Evolutionary conservation across 2,113 vertebrate genomes (phyloP), one percentile per base, ranked within the genome.

Genomic region (Globicephala melas): DNA sequence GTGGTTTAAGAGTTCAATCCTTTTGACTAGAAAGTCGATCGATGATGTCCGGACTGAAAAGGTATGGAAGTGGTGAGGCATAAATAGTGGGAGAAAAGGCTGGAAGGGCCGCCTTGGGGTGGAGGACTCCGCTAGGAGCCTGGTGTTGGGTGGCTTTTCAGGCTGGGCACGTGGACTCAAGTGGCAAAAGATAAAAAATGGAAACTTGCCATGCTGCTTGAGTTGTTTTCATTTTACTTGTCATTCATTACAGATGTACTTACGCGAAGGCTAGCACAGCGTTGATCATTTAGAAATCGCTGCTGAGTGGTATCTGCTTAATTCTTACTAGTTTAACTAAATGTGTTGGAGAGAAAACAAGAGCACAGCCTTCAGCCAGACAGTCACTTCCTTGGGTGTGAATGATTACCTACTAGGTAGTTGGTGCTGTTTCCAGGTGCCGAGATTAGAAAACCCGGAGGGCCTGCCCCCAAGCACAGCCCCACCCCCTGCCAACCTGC

Each of bases 281-380:
- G 33, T 71, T 73, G 36, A 17, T 85, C 18, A 67, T 65, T 80
- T 93, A 76, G 84, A 90, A 83, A 67, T 93, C 5, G 20, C 84
- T 23, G 7, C 76, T 47, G 74, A 58, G 10, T 3, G 2, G 36
- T 50, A 44, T 8, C 70, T 76, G 47, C 41, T 87, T 87, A n/a
- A 70, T 68, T 65, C 25, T 28, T 41, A 18, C 2, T 80, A 41
- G 33, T 90, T 82, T 89, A 89, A 60, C 62, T 13, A 50, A 91
- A 44, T 91, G 41, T 93, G 73, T 81, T 74, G 44, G 20, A 44
- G 50, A 65, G 53, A 92, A 67, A 44, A 0, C 31, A 89, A 38
- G 68, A 53, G 28, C 73, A 50, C 5, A 26, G n/a, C 1, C 12
- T 44, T 91, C 58, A 63, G 31, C 23, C 31, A 62, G 31, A n/a